A percentile compares a stretch with the other conserved stretches of the same genome.
phyloP scores from a whole-genome alignment of 2,113 vertebrate species.

The Suncus etruscus region DNA sequence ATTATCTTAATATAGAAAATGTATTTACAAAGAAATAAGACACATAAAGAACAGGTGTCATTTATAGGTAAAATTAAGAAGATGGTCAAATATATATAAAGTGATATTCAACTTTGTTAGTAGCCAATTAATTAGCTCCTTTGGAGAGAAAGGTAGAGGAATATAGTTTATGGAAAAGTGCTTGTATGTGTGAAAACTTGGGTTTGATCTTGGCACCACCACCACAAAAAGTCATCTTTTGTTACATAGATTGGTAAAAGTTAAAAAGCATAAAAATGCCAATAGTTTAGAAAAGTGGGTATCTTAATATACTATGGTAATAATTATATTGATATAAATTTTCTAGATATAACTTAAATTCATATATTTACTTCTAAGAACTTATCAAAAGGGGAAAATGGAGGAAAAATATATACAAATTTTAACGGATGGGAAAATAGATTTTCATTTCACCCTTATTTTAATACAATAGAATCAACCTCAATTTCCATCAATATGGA shows the following conservation, averaged over 20 bases:
- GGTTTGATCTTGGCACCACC: too few species aligned
- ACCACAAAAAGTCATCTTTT: not conserved
- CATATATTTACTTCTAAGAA: conserved; percentile 23
- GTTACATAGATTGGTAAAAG: not conserved
- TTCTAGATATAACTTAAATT: not conserved
- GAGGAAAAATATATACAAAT: not conserved
- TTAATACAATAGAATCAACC: not conserved
- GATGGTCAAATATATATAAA: not conserved
- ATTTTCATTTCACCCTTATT: conserved; percentile 29
- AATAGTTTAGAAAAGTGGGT: not conserved
- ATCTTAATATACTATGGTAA: not conserved
- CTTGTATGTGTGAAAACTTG: too few species aligned
- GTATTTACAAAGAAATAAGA: conserved; percentile 54
- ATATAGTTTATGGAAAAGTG: too few species aligned
- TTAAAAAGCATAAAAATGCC: not conserved
- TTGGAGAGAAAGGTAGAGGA: too few species aligned
- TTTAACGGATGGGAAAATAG: not conserved
- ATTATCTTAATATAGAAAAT: conserved; percentile 38
- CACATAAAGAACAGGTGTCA: conserved; percentile 23
- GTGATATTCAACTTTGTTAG: not conserved
- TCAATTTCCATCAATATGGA: not conserved
- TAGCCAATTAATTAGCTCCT: not conserved
- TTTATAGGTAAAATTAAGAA: conserved; percentile 26
- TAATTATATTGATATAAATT: not conserved
- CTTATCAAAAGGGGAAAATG: not conserved